Conservation (phyloP, 2,888 invertebrate genomes). For the Teinopalpus imperialis region DNA sequence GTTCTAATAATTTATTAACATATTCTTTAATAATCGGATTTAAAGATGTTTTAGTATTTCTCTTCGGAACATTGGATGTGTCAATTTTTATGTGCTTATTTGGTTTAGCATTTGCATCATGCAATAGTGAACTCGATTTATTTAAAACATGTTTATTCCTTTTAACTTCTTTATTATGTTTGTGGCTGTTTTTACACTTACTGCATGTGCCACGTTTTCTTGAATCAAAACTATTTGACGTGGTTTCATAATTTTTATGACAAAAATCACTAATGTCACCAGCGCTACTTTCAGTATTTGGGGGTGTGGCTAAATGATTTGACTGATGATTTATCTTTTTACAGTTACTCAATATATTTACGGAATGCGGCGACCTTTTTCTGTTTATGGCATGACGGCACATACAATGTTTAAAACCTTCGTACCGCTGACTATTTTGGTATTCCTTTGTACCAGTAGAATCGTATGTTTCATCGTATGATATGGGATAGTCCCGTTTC, state of each 20-base stretch:
- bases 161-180: conserved; percentile 24
- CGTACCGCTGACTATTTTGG: conserved; percentile 31
- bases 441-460: conserved; percentile 31
- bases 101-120: not conserved
- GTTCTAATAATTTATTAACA: conserved; percentile 58
- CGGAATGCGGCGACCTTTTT: conserved; percentile 1
- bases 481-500: conserved; percentile 39
- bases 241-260: conserved; percentile 5
- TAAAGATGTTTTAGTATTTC: conserved; percentile 33
- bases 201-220: conserved; percentile 4
- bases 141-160: not conserved
- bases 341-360: not conserved
- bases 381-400: conserved; percentile 34
- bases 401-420: conserved; percentile 37
- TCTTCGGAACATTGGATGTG: conserved; percentile 26
- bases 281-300: conserved; percentile 47
- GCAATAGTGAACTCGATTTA: not conserved
- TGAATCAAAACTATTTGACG: not conserved
- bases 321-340: conserved; percentile 7
- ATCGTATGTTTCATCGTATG: conserved; percentile 42
- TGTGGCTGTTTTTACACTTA: conserved; percentile 22
- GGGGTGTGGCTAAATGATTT: conserved; percentile 40
- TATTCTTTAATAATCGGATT: conserved; percentile 67
- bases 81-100: conserved; percentile 17
- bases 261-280: conserved; percentile 16